Conservation (phyloP, 2,888 invertebrate genomes). For the Cryptus armator region DNA sequence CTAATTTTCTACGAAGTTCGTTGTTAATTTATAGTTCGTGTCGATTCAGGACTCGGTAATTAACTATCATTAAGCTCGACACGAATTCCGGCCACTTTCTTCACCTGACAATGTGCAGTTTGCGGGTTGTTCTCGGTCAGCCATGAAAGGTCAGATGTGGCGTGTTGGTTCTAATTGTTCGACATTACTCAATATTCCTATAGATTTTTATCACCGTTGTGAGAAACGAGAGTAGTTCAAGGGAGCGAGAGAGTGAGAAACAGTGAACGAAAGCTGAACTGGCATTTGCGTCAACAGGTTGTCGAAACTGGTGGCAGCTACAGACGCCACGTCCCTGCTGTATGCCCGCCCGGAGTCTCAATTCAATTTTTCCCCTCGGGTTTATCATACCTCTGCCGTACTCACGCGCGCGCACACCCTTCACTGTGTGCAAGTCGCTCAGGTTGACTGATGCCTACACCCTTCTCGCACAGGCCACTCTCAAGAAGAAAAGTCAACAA, state of each 20-base stretch:
- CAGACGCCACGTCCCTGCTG: slow-evolving; percentile 1
- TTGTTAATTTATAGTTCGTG: slow-evolving; percentile 41
- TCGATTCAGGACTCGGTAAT: slow-evolving; percentile 30
- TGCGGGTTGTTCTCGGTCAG: slow-evolving; percentile 15
- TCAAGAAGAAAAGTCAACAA: slow-evolving; percentile 46
- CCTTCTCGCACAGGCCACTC: slow-evolving; percentile 21
- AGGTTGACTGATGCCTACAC: slow-evolving; percentile 37
- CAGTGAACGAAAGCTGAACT: background rate
- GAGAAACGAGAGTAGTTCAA: slow-evolving; percentile 11
- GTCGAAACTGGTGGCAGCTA: slow-evolving; percentile 64
- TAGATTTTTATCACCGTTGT: slow-evolving; percentile 3
- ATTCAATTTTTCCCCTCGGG: slow-evolving; percentile 56
- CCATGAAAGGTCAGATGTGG: slow-evolving; percentile 21
- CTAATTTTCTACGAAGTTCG: background rate
- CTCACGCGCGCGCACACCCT: slow-evolving; percentile 19
- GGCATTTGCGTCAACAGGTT: slow-evolving; percentile 74
- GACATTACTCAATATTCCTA: background rate
- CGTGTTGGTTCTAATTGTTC: slow-evolving; percentile 26
- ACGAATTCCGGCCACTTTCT: slow-evolving; percentile 28
- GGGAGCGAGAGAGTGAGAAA: slow-evolving; percentile 33
- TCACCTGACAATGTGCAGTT: slow-evolving; percentile 9
- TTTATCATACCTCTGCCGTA: background rate
- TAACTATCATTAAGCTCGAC: slow-evolving; percentile 26
- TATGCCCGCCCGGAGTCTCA: slow-evolving; percentile 41
- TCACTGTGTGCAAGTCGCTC: slow-evolving; percentile 45